These are phyloP conservation scores for Tigriopus californicus DNA, from an alignment of 2,888 invertebrate genomes.

Conservation along the genomic window DNA sequence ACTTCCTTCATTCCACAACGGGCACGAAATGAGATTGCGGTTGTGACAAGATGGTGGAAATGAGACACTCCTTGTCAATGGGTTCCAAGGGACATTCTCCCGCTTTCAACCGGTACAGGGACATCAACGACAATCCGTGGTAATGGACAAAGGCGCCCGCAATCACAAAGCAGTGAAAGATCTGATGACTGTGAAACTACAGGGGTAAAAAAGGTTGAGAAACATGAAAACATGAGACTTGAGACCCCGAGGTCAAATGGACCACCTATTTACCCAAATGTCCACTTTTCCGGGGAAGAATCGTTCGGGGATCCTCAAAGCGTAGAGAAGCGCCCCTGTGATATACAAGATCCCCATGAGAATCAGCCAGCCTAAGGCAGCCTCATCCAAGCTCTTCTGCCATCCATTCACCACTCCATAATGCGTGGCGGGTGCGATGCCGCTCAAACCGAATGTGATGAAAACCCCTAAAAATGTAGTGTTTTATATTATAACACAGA, in stretches of 20 bases:
- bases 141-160: slow-evolving; percentile 96
- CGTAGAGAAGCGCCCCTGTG: slow-evolving; percentile 86
- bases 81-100: slow-evolving; percentile 36
- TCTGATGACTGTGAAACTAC: slow-evolving; percentile 99
- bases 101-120: slow-evolving; percentile 72
- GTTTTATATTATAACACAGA: too few species aligned
- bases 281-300: slow-evolving; percentile 94
- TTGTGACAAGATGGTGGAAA: not conserved
- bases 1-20: too few species aligned
- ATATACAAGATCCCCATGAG: slow-evolving; percentile 90
- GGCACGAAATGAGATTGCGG: too few species aligned
- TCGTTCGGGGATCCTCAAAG: slow-evolving; percentile 87
- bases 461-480: slow-evolving; percentile 54
- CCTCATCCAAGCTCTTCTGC: slow-evolving; percentile 76
- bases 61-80: not conserved
- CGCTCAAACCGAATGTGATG: slow-evolving; percentile 87
- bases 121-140: slow-evolving; percentile 93
- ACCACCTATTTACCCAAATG: slow-evolving; percentile 92
- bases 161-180: slow-evolving; percentile 93
- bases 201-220: too few species aligned
- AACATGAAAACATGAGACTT: too few species aligned
- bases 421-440: slow-evolving; percentile 91
- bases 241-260: too few species aligned
- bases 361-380: slow-evolving; percentile 81
- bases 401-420: slow-evolving; percentile 88